phyloP scores from a whole-genome alignment of 2,888 invertebrate genomes.

The Malthinus flaveolus region DNA sequence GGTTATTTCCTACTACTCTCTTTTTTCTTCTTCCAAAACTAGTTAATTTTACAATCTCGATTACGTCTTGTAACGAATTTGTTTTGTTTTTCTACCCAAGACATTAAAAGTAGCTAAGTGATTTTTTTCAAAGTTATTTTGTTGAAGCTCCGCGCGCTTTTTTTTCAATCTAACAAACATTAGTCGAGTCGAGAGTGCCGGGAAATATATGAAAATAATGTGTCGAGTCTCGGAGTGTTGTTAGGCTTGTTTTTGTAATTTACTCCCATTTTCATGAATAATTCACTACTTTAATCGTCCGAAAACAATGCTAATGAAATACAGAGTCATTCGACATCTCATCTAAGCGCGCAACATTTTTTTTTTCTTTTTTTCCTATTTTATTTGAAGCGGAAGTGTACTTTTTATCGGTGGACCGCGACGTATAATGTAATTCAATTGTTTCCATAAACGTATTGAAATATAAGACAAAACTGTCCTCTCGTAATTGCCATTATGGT shows the following conservation, averaged over 20 bases:
- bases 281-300: slow-evolving; percentile 23
- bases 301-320: slow-evolving; percentile 22
- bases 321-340: slow-evolving; percentile 12
- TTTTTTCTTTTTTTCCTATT: slow-evolving; percentile 6
- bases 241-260: slow-evolving; percentile 17
- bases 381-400: slow-evolving; percentile 9
- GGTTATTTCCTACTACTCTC: no score
- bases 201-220: slow-evolving; percentile 17
- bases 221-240: slow-evolving; percentile 10
- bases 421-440: not conserved
- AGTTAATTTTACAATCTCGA: no score
- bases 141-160: no score
- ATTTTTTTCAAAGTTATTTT: no score
- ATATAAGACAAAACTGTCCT: not conserved
- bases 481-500: not conserved
- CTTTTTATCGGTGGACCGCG: slow-evolving; percentile 9
- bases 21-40: no score
- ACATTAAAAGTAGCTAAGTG: no score
- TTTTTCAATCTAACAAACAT: slow-evolving; percentile 1
- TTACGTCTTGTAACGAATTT: no score
- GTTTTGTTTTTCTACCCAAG: no score
- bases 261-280: slow-evolving; percentile 19
- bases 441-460: not conserved
- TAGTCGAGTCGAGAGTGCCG: slow-evolving; percentile 9
- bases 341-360: not conserved